Evolutionary conservation across 2,888 invertebrate genomes (phyloP).

Genomic region (Patella caerulea): DNA sequence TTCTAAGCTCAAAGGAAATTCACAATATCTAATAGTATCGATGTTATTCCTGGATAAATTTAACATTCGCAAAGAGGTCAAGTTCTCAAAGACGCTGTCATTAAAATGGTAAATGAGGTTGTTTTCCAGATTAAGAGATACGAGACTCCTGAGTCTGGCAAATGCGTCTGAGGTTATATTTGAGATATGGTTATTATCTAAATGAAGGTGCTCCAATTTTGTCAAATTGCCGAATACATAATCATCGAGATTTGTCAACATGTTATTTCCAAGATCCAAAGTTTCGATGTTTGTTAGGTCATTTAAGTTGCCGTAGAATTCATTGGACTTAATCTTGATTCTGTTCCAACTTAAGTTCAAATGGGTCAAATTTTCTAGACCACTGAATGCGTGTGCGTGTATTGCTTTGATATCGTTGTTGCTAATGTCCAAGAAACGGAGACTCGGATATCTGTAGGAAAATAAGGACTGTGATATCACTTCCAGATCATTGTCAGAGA

Average conservation of each 20-base stretch:
- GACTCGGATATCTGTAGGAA: not conserved
- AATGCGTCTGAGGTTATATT: not conserved
- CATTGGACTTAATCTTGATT: not conserved
- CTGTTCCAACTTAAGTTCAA: constrained; percentile 18
- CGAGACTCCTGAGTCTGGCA: not conserved
- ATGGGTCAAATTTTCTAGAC: constrained; percentile 4
- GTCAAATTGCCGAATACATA: constrained; percentile 13
- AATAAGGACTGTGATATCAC: not conserved
- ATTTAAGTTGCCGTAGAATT: constrained; percentile 1
- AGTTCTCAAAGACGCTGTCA: not conserved
- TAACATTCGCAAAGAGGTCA: not conserved
- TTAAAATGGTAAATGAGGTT: not conserved
- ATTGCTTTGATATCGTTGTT: constrained; percentile 15
- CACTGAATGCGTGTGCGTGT: not conserved
- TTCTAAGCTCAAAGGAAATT: not conserved
- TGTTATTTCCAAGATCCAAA: constrained; percentile 18
- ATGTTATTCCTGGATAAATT: not conserved
- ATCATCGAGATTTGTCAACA: not conserved
- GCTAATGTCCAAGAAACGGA: constrained; percentile 20
- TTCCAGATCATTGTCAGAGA: constrained; percentile 24
- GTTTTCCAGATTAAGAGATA: not conserved
- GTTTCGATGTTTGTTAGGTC: constrained; percentile 14
- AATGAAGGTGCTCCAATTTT: constrained; percentile 15
- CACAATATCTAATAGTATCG: not conserved
- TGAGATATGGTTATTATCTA: constrained; percentile 21